Percentiles rank a stretch among this genome's conserved stretches.
Conservation (phyloP, 2,113 vertebrate genomes). For the Passer domesticus region DNA sequence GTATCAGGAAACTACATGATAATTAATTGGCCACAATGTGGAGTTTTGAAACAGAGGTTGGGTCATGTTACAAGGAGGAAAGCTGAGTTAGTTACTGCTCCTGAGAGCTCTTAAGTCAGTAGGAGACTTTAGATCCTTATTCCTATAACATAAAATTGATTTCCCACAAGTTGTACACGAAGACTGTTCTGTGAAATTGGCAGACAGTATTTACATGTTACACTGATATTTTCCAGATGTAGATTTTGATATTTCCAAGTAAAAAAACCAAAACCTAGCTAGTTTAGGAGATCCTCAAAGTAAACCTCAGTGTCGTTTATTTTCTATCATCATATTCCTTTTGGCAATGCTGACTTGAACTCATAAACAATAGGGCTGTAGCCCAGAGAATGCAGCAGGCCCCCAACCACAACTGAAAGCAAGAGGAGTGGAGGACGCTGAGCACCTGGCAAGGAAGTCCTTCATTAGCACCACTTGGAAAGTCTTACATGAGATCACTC, state of each 20-base stretch:
- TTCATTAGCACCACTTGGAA: slow-evolving; percentile 47
- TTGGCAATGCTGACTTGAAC: not conserved
- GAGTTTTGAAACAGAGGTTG: not conserved
- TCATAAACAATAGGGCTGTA: not conserved
- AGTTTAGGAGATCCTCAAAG: not conserved
- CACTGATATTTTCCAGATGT: slow-evolving; percentile 42
- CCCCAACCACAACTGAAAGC: not conserved
- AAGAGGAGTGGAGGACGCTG: not conserved
- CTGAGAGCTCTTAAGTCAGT: slow-evolving; percentile 28
- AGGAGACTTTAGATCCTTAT: slow-evolving; percentile 41
- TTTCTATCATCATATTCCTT: not conserved
- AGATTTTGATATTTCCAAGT: not conserved
- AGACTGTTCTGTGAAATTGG: not conserved
- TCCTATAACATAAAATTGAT: slow-evolving; percentile 27
- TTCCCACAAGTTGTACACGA: not conserved
- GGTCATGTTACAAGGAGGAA: not conserved
- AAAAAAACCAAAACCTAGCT: accelerated
- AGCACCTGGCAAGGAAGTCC: slow-evolving; percentile 43
- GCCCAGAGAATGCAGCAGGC: not conserved
- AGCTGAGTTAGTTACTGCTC: not conserved
- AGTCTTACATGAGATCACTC: slow-evolving; percentile 61
- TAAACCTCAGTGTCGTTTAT: not conserved
- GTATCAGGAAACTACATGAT: slow-evolving; percentile 1
- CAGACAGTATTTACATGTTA: not conserved
- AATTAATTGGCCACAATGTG: slow-evolving; percentile 1